These are phyloP conservation scores for Corynorhinus townsendii DNA, from an alignment of 2,113 vertebrate species.

Conservation along the genomic window DNA sequence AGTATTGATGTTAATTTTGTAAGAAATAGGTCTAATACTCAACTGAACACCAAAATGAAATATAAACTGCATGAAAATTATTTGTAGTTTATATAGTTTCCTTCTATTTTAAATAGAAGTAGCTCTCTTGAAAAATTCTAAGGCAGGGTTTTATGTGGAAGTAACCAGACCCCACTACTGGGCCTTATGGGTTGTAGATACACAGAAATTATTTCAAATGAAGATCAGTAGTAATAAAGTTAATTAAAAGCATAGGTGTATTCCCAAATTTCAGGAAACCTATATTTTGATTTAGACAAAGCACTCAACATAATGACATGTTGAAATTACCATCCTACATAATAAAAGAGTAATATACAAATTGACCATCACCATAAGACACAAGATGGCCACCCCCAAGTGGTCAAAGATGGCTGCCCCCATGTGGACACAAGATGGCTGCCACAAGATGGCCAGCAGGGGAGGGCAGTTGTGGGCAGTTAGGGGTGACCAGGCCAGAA, in stretches of 20 bases:
- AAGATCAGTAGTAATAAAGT: not conserved
- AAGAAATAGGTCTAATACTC: not conserved
- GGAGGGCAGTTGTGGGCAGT: too few relatives aligned
- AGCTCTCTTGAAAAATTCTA: not conserved
- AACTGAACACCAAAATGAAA: slow-evolving; percentile 29
- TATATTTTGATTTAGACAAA: slow-evolving; percentile 27
- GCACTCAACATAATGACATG: not conserved
- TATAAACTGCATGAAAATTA: not conserved
- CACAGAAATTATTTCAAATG: not conserved
- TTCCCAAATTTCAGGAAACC: not conserved
- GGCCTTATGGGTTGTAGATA: not conserved
- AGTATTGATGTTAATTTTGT: not conserved
- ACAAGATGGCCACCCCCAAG: too few relatives aligned
- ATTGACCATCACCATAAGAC: too few relatives aligned
- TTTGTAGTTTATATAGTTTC: not conserved
- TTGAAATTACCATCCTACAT: not conserved
- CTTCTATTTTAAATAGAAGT: not conserved
- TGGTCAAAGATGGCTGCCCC: too few relatives aligned
- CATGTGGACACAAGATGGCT: too few relatives aligned
- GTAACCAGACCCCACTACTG: not conserved
- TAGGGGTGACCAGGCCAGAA: too few relatives aligned
- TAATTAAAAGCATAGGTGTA: not conserved
- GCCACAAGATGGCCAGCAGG: too few relatives aligned
- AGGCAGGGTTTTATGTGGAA: not conserved
- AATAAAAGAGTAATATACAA: too few relatives aligned